Percentiles rank a stretch among this genome's conserved stretches.
Conservation (phyloP, 2,888 invertebrate genomes). For the Cantharis rufa region DNA sequence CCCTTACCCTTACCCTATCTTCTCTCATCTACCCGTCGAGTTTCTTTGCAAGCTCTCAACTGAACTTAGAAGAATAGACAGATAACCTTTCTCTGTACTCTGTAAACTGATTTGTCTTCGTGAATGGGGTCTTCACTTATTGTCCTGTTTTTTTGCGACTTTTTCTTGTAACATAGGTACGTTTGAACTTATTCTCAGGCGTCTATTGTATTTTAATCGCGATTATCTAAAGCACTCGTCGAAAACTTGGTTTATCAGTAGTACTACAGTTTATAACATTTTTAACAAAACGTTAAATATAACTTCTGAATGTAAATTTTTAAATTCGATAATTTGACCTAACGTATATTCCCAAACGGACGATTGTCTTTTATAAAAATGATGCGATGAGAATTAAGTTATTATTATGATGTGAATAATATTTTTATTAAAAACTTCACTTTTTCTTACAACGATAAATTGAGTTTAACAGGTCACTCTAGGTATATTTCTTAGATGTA, state of each 20-base stretch:
- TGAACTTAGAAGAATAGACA: constrained; percentile 38
- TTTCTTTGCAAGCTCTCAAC: constrained; percentile 36
- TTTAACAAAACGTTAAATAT: not conserved
- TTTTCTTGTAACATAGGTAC: constrained; percentile 31
- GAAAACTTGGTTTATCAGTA: not conserved
- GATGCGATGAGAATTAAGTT: not conserved
- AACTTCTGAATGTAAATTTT: not conserved
- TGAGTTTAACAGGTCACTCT: not conserved
- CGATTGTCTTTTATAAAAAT: not conserved
- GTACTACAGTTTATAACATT: not conserved
- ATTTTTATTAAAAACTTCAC: not conserved
- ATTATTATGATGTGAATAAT: not conserved
- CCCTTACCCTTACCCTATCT: constrained; percentile 40
- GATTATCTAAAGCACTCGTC: constrained; percentile 21
- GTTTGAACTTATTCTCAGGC: constrained; percentile 26
- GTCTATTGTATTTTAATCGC: constrained; percentile 26
- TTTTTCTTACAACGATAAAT: not conserved
- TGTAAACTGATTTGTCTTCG: constrained; percentile 42
- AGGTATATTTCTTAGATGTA: not conserved
- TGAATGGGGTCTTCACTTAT: constrained; percentile 36
- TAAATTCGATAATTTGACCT: not conserved
- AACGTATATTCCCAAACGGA: not conserved
- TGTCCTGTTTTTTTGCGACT: constrained; percentile 35
- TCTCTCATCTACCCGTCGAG: constrained; percentile 36
- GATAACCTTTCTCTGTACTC: constrained; percentile 40